These are phyloP conservation scores for Ganaspis sp. DNA, from an alignment of 1,140 invertebrate genomes.

Conservation along the genomic window DNA sequence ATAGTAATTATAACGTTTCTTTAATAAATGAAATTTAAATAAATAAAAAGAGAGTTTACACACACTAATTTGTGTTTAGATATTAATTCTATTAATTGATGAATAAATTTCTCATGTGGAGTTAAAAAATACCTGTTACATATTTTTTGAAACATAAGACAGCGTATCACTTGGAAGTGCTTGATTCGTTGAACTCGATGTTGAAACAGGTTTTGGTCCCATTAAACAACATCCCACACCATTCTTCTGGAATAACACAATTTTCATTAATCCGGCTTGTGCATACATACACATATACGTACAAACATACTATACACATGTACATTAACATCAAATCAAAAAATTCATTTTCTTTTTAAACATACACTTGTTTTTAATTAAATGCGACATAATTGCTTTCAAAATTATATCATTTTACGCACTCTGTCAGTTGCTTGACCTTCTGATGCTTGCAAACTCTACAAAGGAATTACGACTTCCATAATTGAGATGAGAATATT, in stretches of 20 bases:
- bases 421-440: too few species aligned
- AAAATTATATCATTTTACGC: too few species aligned
- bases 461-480: too few species aligned
- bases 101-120: neutral
- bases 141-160: neutral
- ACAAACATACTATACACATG: too few species aligned
- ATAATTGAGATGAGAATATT: too few species aligned
- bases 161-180: conserved; percentile 6
- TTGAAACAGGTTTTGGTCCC: conserved; percentile 6
- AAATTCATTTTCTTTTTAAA: too few species aligned
- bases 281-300: neutral
- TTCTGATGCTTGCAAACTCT: too few species aligned
- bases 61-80: neutral
- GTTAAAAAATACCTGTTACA: conserved; percentile 9
- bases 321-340: neutral
- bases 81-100: neutral
- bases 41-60: neutral
- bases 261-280: neutral
- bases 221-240: conserved; percentile 13
- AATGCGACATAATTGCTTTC: too few species aligned
- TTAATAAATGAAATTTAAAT: too few species aligned
- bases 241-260: neutral
- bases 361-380: too few species aligned
- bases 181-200: conserved; percentile 13
- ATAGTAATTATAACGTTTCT: too few species aligned